Evolutionary conservation across 2,113 vertebrate genomes (phyloP).

Genomic region (Eulemur macaco): DNA sequence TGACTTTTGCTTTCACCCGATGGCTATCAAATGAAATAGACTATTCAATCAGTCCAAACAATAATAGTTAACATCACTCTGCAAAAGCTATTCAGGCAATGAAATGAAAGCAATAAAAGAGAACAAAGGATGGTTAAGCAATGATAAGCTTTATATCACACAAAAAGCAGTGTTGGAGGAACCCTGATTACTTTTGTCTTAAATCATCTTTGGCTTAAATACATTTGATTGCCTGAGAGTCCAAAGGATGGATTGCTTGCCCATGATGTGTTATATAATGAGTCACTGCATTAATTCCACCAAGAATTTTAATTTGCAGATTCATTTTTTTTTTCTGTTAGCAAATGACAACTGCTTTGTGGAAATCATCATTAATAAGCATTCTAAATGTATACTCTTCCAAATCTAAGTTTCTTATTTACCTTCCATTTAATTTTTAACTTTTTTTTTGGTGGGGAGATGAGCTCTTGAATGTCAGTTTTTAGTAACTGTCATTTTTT

Average conservation of each 20-base stretch:
- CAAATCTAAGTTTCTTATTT: constrained; percentile 6
- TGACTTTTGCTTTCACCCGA: constrained; percentile 51
- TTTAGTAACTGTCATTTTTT: neutral
- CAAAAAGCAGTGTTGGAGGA: neutral
- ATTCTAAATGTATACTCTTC: neutral
- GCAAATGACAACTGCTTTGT: constrained; percentile 18
- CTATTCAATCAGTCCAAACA: constrained; percentile 15
- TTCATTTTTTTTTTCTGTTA: neutral
- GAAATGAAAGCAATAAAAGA: constrained; percentile 53
- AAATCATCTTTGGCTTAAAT: constrained; percentile 46
- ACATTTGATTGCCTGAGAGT: constrained; percentile 18
- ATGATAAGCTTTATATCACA: neutral
- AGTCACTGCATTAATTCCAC: constrained; percentile 26
- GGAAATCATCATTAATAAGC: neutral
- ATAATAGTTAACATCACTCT: constrained; percentile 17
- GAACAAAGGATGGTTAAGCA: constrained; percentile 36
- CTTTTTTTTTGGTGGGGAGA: neutral
- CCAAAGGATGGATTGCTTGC: neutral
- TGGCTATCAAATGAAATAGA: constrained; percentile 51
- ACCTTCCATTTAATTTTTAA: neutral
- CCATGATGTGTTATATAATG: neutral
- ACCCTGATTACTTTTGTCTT: constrained; percentile 7
- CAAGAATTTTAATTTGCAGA: constrained; percentile 41
- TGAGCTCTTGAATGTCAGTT: neutral
- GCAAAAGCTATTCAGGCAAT: constrained; percentile 23